Evolutionary conservation across 1,140 invertebrate genomes (phyloP).

Genomic region (Pogonomyrmex barbatus): DNA sequence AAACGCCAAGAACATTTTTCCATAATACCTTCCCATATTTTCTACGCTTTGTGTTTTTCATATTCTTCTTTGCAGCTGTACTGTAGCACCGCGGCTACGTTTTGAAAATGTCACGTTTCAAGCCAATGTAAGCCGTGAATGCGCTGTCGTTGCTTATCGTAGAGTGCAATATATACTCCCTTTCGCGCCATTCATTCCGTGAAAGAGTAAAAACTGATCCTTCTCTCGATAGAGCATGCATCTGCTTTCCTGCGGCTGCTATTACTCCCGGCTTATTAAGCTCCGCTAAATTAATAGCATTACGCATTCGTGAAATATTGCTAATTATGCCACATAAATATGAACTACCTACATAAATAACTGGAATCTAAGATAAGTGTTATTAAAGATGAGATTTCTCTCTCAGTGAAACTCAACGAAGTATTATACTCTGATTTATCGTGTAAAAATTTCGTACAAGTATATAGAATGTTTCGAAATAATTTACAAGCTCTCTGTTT

Average conservation of each 20-base stretch:
- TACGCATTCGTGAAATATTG: constrained; percentile 45
- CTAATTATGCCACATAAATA: constrained; percentile 47
- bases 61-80: constrained; percentile 2
- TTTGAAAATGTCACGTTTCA: constrained; percentile 35
- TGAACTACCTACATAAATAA: constrained; percentile 18
- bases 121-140: not conserved
- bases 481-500: not conserved
- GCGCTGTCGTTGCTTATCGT: constrained; percentile 45
- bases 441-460: constrained; percentile 3
- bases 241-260: constrained; percentile 29
- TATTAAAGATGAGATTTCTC: constrained; percentile 29
- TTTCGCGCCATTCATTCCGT: constrained; percentile 36
- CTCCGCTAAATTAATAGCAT: constrained; percentile 46
- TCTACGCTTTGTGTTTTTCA: not conserved
- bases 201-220: constrained; percentile 49
- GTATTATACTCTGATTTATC: constrained; percentile 15
- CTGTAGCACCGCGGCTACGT: not conserved
- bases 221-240: constrained; percentile 19
- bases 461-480: not conserved
- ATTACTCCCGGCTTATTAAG: constrained; percentile 52
- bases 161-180: not conserved
- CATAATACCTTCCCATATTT: not conserved
- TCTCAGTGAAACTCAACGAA: constrained; percentile 10
- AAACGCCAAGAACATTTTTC: not conserved
- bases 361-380: constrained; percentile 31